phyloP scores from a whole-genome alignment of 2,888 invertebrate genomes.

The Drosophila affinis region DNA sequence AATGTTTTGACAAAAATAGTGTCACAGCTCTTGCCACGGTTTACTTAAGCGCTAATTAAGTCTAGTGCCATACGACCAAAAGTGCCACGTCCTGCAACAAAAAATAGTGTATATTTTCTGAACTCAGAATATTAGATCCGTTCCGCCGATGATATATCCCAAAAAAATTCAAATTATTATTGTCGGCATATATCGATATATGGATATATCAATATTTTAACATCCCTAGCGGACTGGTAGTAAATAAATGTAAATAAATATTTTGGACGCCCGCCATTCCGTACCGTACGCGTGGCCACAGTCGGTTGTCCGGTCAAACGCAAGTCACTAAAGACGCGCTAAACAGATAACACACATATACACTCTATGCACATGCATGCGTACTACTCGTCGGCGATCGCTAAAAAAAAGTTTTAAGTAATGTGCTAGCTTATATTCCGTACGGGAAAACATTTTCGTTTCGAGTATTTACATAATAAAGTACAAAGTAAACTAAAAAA shows the following conservation, averaged over 20 bases:
- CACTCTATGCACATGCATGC: neutral
- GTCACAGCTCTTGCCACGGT: too few species aligned
- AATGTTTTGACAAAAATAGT: too few species aligned
- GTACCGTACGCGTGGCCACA: neutral
- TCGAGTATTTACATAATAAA: constrained; percentile 38
- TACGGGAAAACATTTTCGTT: neutral
- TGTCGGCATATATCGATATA: too few species aligned
- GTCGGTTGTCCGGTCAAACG: neutral
- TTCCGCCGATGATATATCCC: too few species aligned
- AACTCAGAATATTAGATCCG: too few species aligned
- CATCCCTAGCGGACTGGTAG: too few species aligned
- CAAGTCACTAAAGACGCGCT: neutral
- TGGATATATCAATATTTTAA: too few species aligned
- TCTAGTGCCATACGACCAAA: too few species aligned
- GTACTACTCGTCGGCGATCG: neutral
- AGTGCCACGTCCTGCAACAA: too few species aligned
- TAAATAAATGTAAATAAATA: neutral
- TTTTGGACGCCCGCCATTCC: neutral
- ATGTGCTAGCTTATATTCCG: neutral
- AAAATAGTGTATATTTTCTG: too few species aligned
- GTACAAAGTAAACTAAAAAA: constrained; percentile 28
- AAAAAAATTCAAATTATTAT: too few species aligned
- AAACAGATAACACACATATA: neutral
- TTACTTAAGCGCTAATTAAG: too few species aligned
- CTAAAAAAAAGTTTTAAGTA: neutral